Evolutionary conservation across 2,888 invertebrate species (phyloP), one percentile per base, ranked within the genome.

Genomic region (Junonia oenone): DNA sequence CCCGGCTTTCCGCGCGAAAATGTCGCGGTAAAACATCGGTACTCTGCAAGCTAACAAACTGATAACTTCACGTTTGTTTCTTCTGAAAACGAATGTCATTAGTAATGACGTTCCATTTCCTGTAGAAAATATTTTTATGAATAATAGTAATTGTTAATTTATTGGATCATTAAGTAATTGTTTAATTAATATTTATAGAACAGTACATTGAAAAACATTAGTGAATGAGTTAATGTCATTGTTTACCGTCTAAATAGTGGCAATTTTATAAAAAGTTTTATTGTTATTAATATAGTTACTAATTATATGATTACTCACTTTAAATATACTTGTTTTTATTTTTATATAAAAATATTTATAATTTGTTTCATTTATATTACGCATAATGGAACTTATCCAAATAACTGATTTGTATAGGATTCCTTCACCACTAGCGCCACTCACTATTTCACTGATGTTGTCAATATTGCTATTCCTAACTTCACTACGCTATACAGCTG

Each of bases 1-100:
- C 85, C 89, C 88, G 88, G 88, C 90, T 86, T 90, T 88, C 89
- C 90, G 90, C 90, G 90, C 90, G 90, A 90, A 89, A 90, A 90
- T 89, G 87, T 89, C 89, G 90, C 90, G 90, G 86, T 87, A 85
- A 90, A 86, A 84, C 80, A 80, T 78, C 68, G 73, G 71, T 73
- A 62, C 78, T 73, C 75, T 68, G 71, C 72, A 75, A 75, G 72
- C 69, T 69, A 63, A 78, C 70, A 72, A 73, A 58, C 62, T 55
- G 66, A 85, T 81, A 82, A 76, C 84, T 91, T 91, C 90, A 87
- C 66, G 81, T 81, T 85, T 90, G 82, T 91, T 90, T 90, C 90
- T 80, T 81, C 85, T 83, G 82, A 81, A 83, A 78, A 73, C 67
- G 72, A 75, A 77, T 75, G 84, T 85, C 85, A 86, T 65, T 71